Conservation (phyloP, 2,113 vertebrate genomes). For the Carlito syrichta region DNA sequence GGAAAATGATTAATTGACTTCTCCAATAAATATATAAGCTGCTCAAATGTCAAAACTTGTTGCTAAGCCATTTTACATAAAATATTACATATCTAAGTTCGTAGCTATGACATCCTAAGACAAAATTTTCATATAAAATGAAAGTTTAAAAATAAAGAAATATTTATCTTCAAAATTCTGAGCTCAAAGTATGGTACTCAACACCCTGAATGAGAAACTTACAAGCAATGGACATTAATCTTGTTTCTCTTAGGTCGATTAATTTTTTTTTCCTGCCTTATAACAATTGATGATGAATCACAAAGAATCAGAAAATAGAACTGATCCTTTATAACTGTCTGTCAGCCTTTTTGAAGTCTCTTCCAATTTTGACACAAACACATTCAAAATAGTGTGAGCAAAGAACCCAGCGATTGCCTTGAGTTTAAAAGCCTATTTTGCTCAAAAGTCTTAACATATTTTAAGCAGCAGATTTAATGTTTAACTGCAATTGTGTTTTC, state of each 20-base stretch:
- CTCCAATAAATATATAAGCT: not conserved
- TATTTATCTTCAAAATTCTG: not conserved
- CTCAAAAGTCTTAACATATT: conserved; percentile 43
- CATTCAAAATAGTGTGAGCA: not conserved
- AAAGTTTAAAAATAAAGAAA: not conserved
- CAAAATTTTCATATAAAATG: conserved; percentile 20
- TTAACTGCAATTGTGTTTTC: conserved; percentile 55
- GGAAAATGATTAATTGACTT: not conserved
- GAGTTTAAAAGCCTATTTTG: conserved; percentile 43
- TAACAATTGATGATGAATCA: not conserved
- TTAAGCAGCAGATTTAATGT: conserved; percentile 55
- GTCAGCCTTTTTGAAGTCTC: not conserved
- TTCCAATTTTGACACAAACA: conserved; percentile 29
- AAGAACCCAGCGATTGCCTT: conserved; percentile 23
- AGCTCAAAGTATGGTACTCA: not conserved
- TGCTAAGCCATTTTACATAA: conserved; percentile 5
- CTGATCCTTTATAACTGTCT: not conserved
- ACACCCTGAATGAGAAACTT: not conserved
- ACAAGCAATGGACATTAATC: not conserved
- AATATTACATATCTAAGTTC: not conserved
- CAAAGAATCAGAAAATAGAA: conserved; percentile 21
- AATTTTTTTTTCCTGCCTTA: not conserved
- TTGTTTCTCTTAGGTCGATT: not conserved
- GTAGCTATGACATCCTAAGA: not conserved
- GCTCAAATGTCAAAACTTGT: not conserved